Conservation (phyloP, 2,888 invertebrate genomes). For the Caenorhabditis imperialis region DNA sequence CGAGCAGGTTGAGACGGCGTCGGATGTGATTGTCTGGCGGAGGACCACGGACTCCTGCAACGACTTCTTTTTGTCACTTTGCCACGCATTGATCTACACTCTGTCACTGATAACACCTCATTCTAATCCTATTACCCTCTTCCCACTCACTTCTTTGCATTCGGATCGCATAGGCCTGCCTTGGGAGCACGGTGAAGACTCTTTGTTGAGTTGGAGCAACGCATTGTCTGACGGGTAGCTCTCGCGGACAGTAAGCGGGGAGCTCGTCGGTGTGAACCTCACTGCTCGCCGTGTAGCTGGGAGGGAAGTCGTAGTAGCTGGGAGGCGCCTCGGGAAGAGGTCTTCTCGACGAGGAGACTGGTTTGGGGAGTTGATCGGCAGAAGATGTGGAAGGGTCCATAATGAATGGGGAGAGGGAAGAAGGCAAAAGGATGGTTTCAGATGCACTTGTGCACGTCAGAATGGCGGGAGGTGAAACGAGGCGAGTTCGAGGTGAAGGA, state of each 20-base stretch:
- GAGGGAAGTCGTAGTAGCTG: slow-evolving; percentile 48
- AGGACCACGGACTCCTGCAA: slow-evolving; percentile 7
- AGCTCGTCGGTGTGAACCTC: slow-evolving; percentile 22
- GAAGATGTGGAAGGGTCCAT: slow-evolving; percentile 7
- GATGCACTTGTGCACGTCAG: slow-evolving; percentile 19
- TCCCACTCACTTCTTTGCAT: slow-evolving; percentile 26
- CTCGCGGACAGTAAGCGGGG: slow-evolving; percentile 27
- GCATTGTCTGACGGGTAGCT: slow-evolving; percentile 20
- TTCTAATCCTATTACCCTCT: slow-evolving; percentile 27
- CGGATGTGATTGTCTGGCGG: slow-evolving; percentile 6
- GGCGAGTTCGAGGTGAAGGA: slow-evolving; percentile 5
- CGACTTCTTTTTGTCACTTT: background rate
- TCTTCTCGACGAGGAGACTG: slow-evolving; percentile 17
- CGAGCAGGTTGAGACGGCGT: slow-evolving; percentile 16
- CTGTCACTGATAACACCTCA: background rate
- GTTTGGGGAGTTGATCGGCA: slow-evolving; percentile 20
- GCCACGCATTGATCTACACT: background rate
- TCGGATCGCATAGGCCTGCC: slow-evolving; percentile 29
- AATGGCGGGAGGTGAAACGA: slow-evolving; percentile 11
- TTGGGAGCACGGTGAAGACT: slow-evolving; percentile 25
- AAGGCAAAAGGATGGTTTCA: background rate
- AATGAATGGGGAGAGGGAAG: background rate
- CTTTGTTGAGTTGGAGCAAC: slow-evolving; percentile 5
- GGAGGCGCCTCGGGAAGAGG: slow-evolving; percentile 42
- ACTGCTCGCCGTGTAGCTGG: slow-evolving; percentile 26